Base-by-base conservation (phyloP, 2,113 vertebrate genomes). In the Xiphophorus hellerii region DNA sequence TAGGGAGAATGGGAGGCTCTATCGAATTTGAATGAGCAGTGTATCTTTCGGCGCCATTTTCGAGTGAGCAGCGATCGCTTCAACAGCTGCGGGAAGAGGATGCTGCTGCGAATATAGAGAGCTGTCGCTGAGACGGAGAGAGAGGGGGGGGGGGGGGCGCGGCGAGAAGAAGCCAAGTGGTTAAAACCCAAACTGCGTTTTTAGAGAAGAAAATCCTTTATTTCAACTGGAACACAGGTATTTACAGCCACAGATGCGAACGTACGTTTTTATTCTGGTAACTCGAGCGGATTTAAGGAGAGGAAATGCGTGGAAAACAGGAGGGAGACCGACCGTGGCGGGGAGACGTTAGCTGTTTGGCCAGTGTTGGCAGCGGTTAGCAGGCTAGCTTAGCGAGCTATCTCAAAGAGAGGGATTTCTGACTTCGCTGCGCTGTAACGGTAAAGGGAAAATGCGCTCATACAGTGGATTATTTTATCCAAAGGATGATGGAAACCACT, bases 21-120 rank as follows among this genome's bases (percentile, higher is more conserved):
- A 95, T 95, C 95, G 96, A 96, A 97, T 98, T 98, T 98, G 97
- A 98, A 97, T 97, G 96, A 97, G 95, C 94, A 97, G 95, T 92
- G 93, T 86, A 93, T 96, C 96, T 97, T 97, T 98, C 96, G 97
- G 97, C 96, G 97, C 97, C 97, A 98, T 98, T 98, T 98, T 98
- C 96, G 97, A 97, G 95, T 97, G 93, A 94, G 93, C 95, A 92
- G 94, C 92, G 93, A 94, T 92, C 86, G 94, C 92, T 93, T 93
- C 93, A 92, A 93, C 95, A 93, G 94, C 93, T 92, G 92, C 89
- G 85, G 89, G n/a, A 86, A 84, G 85, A 78, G 83, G 90, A 92
- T 92, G 92, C 51, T 58, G 51, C 90, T 86, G 85, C 75, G 82
- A 89, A 66, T 60, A 27, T 61, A 75, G 78, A 85, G 51, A 79